Evolutionary conservation across 2,888 invertebrate genomes (phyloP).

Genomic region (Drosophila nr. perissopoda): DNA sequence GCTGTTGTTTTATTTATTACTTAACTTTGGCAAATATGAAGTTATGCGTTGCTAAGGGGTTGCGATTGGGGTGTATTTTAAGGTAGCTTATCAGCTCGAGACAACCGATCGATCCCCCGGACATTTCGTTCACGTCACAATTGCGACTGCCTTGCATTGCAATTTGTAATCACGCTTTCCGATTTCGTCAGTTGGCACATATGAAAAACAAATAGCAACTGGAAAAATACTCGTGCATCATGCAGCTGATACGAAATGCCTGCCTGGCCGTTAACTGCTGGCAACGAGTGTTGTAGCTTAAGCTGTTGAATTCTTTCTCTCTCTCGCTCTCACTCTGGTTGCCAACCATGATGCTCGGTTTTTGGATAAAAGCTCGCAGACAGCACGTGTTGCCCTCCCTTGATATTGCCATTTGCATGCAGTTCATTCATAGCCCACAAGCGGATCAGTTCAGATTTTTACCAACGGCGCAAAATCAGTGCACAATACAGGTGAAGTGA

Average conservation of each 20-base stretch:
- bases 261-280: constrained; percentile 21
- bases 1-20: constrained; percentile 38
- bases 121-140: constrained; percentile 63
- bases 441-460: constrained; percentile 30
- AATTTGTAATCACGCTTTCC: constrained; percentile 39
- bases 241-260: background rate
- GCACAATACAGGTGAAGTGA: constrained; percentile 26
- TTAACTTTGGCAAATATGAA: constrained; percentile 20
- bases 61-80: constrained; percentile 18
- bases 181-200: constrained; percentile 67
- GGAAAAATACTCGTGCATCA: constrained; percentile 48
- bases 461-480: constrained; percentile 11
- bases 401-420: constrained; percentile 1
- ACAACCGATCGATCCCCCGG: constrained; percentile 51
- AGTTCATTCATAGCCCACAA: constrained; percentile 27
- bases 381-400: constrained; percentile 38
- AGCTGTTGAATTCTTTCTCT: constrained; percentile 8
- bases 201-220: constrained; percentile 39
- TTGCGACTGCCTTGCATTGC: constrained; percentile 23
- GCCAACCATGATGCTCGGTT: constrained; percentile 1
- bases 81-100: constrained; percentile 54
- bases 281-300: constrained; percentile 21
- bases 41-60: constrained; percentile 35
- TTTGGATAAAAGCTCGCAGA: constrained; percentile 42
- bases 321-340: constrained; percentile 8